Conservation (phyloP, 2,113 vertebrate species). For the Enhydra lutris region DNA sequence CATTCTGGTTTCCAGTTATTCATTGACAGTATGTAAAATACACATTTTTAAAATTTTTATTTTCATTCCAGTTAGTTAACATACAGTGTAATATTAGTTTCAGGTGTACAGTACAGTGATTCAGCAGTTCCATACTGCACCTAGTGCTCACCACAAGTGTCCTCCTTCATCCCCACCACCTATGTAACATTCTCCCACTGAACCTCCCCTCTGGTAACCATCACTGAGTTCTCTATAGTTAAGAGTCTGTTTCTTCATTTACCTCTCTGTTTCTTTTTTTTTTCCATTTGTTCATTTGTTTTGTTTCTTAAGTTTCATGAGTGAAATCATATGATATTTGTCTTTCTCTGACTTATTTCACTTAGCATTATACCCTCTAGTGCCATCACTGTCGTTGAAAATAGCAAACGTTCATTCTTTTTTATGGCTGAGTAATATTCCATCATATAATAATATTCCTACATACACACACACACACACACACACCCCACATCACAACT, state of each 20-base stretch:
- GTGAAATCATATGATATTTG: not conserved
- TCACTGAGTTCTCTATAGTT: not conserved
- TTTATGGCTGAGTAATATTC: not conserved
- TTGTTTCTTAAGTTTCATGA: not conserved
- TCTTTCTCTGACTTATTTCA: not conserved
- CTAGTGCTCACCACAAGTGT: not conserved
- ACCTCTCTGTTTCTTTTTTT: not conserved
- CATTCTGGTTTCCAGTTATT: not conserved
- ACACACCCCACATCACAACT: not conserved
- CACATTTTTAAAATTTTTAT: not conserved
- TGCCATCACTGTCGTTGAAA: not conserved
- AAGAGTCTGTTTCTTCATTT: not conserved
- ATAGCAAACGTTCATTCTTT: not conserved
- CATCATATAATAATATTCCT: too few species aligned
- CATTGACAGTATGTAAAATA: not conserved
- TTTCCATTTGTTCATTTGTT: not conserved
- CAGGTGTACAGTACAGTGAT: not conserved
- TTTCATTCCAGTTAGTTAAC: not conserved
- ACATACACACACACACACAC: too few species aligned
- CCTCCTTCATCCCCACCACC: not conserved
- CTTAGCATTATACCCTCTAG: not conserved
- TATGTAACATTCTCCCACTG: not conserved
- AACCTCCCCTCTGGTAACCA: not conserved
- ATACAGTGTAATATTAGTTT: not conserved
- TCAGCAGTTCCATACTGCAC: not conserved